Base-by-base conservation (phyloP, 2,888 invertebrate genomes). In the Pyrocoelia pectoralis region DNA sequence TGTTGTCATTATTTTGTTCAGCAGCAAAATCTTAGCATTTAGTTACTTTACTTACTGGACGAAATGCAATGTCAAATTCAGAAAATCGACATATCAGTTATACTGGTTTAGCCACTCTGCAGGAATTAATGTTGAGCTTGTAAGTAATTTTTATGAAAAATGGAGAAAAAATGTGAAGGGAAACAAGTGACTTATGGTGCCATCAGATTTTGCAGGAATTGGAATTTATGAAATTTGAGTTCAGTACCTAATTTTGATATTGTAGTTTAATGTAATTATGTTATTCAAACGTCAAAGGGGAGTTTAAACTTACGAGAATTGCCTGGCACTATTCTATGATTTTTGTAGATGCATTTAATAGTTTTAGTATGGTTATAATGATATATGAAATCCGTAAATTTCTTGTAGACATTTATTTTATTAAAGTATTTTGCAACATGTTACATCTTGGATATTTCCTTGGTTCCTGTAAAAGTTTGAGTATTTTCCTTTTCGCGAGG, bases 81-180 rank as follows among this genome's bases (percentile, higher is more conserved):
- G 87, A 87, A 55, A 84, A 84, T 65, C 87, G 85, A 71, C 87
- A 89, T 69, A 91, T 92, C 76, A 92, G 91, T 79, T 87, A 89
- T 61, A 87, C 89, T 5, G 92, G 92, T 61, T 87, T 95, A 70
- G 89, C 93, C 88, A 91, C 74, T 86, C 92, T 48, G 91, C 92
- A 65, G 94, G 95, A 14, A 89, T 95, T 52, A 88, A 91, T 72
- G 84, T 94, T 57, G 92, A 95, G 80, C 88, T 90, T 75, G 91
- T 95, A 71, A 89, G 88, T 71, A 88, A 89, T 70, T 96, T 95
- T 84, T 91, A 92, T 82, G 84, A 87, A 49, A 94, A 93, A 82
- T 95, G 94, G 91, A 93, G 93, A 79, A 89, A 90, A 72, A 85
- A 88, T 18, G 83, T 85, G 63, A 88, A 88, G 74, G 87, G 86